Conservation (phyloP, 2,888 invertebrate species). For the Drosophila rubida region DNA sequence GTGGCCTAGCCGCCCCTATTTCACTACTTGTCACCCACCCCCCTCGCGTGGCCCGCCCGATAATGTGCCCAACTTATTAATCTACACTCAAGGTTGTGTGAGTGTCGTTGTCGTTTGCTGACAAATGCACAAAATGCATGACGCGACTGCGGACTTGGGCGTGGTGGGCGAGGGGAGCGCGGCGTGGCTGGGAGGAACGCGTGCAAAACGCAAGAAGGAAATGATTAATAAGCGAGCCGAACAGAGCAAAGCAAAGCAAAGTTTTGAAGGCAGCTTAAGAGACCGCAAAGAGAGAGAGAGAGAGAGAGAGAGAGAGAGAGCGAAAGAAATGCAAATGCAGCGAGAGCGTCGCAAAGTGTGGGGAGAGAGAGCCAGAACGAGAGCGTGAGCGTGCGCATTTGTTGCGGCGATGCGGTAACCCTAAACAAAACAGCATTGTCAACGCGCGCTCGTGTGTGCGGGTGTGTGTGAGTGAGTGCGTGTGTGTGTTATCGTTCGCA, state of each 20-base stretch:
- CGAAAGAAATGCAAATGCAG: constrained; percentile 19
- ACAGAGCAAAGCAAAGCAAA: constrained; percentile 38
- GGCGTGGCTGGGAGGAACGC: constrained; percentile 26
- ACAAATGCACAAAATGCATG: constrained; percentile 64
- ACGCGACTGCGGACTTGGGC: constrained; percentile 28
- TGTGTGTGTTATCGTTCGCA: constrained; percentile 65
- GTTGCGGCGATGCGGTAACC: constrained; percentile 61
- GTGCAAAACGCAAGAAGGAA: constrained; percentile 65
- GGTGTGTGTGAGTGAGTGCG: constrained; percentile 28
- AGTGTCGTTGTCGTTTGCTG: constrained; percentile 44
- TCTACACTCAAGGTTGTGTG: constrained; percentile 37
- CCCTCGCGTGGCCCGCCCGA: background rate
- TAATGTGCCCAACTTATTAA: constrained; percentile 15
- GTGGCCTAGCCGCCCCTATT: background rate
- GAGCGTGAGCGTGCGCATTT: constrained; percentile 67
- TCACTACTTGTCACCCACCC: background rate
- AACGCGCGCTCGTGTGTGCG: constrained; percentile 16
- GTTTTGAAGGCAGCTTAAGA: constrained; percentile 49
- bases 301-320: constrained; percentile 18
- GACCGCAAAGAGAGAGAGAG: constrained; percentile 46
- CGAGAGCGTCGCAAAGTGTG: background rate
- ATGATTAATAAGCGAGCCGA: constrained; percentile 69
- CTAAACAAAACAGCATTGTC: constrained; percentile 40
- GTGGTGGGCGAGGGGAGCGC: background rate
- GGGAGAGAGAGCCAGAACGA: background rate